Conservation (phyloP, 2,888 invertebrate genomes). For the Pyralis farinalis region DNA sequence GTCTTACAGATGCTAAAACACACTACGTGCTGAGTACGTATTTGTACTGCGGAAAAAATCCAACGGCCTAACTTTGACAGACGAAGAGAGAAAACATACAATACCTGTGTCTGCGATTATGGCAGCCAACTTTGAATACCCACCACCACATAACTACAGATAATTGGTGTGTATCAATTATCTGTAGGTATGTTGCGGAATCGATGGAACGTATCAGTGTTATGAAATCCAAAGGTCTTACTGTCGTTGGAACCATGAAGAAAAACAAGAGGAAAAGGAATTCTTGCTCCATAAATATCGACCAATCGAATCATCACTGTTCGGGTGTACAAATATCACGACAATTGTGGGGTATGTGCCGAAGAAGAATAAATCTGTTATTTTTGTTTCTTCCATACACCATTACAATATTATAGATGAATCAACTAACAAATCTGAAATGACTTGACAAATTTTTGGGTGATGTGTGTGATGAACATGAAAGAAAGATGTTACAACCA, state of each 20-base stretch:
- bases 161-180: constrained; percentile 29
- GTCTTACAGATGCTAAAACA: constrained; percentile 13
- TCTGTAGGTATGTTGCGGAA: too few relatives aligned
- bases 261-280: constrained; percentile 20
- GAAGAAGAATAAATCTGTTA: too few relatives aligned
- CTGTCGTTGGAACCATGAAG: constrained; percentile 22
- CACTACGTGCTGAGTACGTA: too few relatives aligned
- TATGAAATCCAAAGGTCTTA: constrained; percentile 18
- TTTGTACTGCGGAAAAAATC: constrained; percentile 23
- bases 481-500: too few relatives aligned
- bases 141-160: constrained; percentile 20
- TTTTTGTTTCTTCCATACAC: too few relatives aligned
- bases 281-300: constrained; percentile 18
- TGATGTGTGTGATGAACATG: too few relatives aligned
- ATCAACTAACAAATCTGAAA: too few relatives aligned
- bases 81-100: constrained; percentile 17
- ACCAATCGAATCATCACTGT: constrained; percentile 11
- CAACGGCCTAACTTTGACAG: constrained; percentile 17
- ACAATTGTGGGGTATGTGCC: too few relatives aligned
- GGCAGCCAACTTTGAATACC: constrained; percentile 14
- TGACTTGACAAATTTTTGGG: too few relatives aligned
- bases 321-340: constrained; percentile 19
- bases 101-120: constrained; percentile 18
- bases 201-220: constrained; percentile 20
- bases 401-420: too few relatives aligned